Evolutionary conservation across 2,888 invertebrate genomes (phyloP).

Genomic region (Ornithoptera alexandrae): DNA sequence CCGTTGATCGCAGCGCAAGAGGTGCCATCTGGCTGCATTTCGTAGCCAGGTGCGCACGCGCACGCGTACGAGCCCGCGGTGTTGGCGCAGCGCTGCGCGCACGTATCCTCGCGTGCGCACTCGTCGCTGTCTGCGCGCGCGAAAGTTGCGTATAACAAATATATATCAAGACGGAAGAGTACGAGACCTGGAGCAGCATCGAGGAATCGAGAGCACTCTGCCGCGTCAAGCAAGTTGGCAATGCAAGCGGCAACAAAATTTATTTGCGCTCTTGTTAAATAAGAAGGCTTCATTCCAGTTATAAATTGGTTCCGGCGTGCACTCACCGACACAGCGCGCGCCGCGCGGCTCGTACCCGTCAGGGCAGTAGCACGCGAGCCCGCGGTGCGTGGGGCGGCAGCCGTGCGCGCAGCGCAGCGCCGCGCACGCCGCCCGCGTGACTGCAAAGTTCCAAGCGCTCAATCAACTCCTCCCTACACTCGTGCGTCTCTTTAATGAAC

Average conservation of each 20-base stretch:
- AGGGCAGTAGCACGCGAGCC: constrained; percentile 86
- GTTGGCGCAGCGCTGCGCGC: constrained; percentile 87
- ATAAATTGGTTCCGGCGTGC: not conserved
- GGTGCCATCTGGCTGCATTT: constrained; percentile 68
- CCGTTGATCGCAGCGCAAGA: constrained; percentile 86
- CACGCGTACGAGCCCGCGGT: constrained; percentile 84
- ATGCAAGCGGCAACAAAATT: no score
- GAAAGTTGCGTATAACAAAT: no score
- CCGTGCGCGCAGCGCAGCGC: constrained; percentile 81
- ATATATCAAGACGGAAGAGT: no score
- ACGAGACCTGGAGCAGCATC: no score
- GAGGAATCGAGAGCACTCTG: no score
- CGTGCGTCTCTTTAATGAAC: no score
- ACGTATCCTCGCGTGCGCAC: constrained; percentile 84
- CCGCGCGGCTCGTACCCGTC: constrained; percentile 82
- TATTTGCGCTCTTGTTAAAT: no score
- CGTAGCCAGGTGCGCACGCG: constrained; percentile 86
- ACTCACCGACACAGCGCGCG: constrained; percentile 80
- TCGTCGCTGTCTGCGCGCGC: constrained; percentile 84
- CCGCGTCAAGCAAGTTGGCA: no score
- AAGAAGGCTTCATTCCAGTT: no score
- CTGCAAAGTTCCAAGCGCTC: constrained; percentile 42
- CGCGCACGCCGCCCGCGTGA: constrained; percentile 65
- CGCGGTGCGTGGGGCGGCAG: constrained; percentile 84
- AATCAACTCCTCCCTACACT: no score